A percentile compares a stretch with the other conserved stretches of the same genome.
Evolutionary conservation across 2,888 invertebrate species (phyloP).

Genomic region (Ernsta delagoae): DNA sequence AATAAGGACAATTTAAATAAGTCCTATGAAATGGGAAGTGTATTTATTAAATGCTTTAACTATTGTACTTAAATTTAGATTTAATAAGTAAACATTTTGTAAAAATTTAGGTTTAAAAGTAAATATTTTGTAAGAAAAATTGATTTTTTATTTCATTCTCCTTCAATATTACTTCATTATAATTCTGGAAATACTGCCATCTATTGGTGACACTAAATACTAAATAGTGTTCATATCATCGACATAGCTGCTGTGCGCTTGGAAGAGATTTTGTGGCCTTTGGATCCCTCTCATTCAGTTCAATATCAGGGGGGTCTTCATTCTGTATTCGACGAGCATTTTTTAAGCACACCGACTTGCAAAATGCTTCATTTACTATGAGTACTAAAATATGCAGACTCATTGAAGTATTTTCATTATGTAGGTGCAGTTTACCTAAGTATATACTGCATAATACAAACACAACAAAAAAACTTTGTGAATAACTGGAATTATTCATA

Average conservation of each 20-base stretch:
- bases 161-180: too few relatives aligned
- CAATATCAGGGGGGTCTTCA: constrained; percentile 51
- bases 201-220: constrained; percentile 30
- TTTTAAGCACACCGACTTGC: constrained; percentile 61
- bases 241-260: constrained; percentile 13
- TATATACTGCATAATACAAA: too few relatives aligned
- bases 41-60: constrained; percentile 78
- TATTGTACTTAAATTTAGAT: constrained; percentile 46
- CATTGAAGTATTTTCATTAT: too few relatives aligned
- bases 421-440: too few relatives aligned
- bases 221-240: constrained; percentile 16
- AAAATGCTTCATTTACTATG: constrained; percentile 67
- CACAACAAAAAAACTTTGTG: too few relatives aligned
- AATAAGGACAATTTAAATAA: constrained; percentile 12
- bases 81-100: constrained; percentile 26
- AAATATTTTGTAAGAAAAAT: constrained; percentile 20
- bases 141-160: constrained; percentile 16
- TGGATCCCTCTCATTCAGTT: constrained; percentile 57
- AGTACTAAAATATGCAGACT: constrained; percentile 57
- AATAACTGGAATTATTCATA: too few relatives aligned
- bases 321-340: constrained; percentile 51
- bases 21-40: constrained; percentile 43
- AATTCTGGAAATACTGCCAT: constrained; percentile 20
- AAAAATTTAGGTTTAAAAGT: constrained; percentile 1
- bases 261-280: too few relatives aligned